Conservation (phyloP, 2,888 invertebrate genomes). For the Junonia oenone region DNA sequence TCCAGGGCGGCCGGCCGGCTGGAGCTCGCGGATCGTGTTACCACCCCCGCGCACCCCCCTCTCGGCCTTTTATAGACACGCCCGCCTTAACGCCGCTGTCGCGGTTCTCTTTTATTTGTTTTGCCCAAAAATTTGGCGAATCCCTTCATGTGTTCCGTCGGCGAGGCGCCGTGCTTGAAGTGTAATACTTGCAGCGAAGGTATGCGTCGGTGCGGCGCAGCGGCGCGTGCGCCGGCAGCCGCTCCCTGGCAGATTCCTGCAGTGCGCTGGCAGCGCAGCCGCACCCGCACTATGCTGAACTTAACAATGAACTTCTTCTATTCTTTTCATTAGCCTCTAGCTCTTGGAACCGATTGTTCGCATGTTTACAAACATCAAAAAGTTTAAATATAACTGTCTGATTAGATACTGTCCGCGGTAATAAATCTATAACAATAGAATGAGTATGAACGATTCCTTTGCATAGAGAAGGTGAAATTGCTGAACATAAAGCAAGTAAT, state of each 20-base stretch:
- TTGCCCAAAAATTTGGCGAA: conserved; percentile 74
- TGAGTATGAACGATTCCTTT: too few relatives aligned
- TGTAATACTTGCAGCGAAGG: conserved; percentile 31
- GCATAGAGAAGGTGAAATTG: too few relatives aligned
- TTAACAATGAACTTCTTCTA: conserved; percentile 71
- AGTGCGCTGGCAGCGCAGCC: conserved; percentile 56
- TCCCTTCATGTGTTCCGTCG: conserved; percentile 42
- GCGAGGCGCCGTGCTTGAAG: conserved; percentile 10
- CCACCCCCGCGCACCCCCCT: conserved; percentile 78
- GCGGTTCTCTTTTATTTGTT: conserved; percentile 71
- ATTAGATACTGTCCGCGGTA: conserved; percentile 30
- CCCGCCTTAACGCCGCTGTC: conserved; percentile 60
- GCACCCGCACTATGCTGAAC: conserved; percentile 52
- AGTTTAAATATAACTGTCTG: conserved; percentile 45
- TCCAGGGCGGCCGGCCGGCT: conserved; percentile 75
- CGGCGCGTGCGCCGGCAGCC: conserved; percentile 31
- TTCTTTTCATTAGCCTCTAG: conserved; percentile 51
- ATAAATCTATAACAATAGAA: conserved; percentile 11
- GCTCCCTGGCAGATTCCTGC: conserved; percentile 53
- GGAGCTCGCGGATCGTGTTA: conserved; percentile 78
- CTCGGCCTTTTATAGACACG: conserved; percentile 79
- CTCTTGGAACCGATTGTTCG: conserved; percentile 36
- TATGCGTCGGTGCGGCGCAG: conserved; percentile 22
- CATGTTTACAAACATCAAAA: conserved; percentile 67
- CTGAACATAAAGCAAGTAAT: background rate